Evolutionary conservation across 2,113 vertebrate genomes (phyloP), one percentile per base, ranked within the genome.

Genomic region (Apus apus): DNA sequence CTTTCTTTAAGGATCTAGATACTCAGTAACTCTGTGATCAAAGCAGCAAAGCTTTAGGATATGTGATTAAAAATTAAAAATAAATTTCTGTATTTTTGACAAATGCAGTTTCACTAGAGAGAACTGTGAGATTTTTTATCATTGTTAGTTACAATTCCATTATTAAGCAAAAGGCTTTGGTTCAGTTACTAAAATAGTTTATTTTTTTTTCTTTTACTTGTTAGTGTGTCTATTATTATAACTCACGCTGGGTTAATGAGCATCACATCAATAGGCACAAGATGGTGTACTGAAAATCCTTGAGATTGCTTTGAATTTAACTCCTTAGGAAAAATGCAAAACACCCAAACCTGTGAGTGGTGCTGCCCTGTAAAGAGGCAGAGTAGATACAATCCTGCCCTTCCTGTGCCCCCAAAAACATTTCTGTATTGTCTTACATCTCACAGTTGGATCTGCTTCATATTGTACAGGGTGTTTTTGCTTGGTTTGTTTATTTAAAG

Each of bases 141-240:
- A 64, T 81, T 93, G 61, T 90, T 96, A 87, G 34, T 36, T 87
- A 83, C 90, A 74, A 78, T 84, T 80, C 40, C 46, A n/a, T 65
- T 93, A 76, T 86, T 82, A 79, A 94, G 74, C 51, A 92, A 93
- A 22, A 94, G 38, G 21, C 4, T 78, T 70, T 80, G 9, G 9
- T 76, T 87, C 71, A 76, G 36, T 66, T 38, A 66, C 51, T 64
- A 68, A 85, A 93, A 89, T 18, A 89, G 26, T 62, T 11, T 46
- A 5, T 38, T 87, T 86, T 91, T 91, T 84, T 60, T 76, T 93
- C 17, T 80, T 85, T 82, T 25, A 36, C 54, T 91, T 68, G 22
- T 78, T 93, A 81, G 30, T 60, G 15, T 38, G 23, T 90, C 65
- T 94, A 54, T 83, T 93, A 53, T 57, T 91, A 51, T 87, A 71